These are phyloP conservation scores for Diplodus puntazzo DNA, from an alignment of 2,797 vertebrate genomes.

Conservation along the genomic window DNA sequence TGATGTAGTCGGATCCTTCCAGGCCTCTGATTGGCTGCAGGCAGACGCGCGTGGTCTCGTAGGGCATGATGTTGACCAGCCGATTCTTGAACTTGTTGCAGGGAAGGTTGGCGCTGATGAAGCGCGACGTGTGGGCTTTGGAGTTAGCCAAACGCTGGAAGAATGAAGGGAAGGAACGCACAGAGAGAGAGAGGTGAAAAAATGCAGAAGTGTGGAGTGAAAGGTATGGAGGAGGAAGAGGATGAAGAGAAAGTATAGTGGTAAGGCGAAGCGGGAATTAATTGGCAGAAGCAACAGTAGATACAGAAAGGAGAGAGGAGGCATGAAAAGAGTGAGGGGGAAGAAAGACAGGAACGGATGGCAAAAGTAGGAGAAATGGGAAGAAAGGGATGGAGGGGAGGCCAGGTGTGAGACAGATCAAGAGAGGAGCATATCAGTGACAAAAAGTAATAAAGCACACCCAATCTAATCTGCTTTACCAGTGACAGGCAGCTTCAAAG, in stretches of 20 bases:
- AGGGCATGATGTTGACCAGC: slow-evolving; percentile 99
- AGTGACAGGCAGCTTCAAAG: slow-evolving; percentile 51
- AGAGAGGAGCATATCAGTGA: slow-evolving; percentile 57
- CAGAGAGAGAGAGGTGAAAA: slow-evolving; percentile 12
- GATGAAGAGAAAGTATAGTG: slow-evolving; percentile 33
- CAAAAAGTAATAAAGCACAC: slow-evolving; percentile 54
- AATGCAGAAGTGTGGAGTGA: slow-evolving; percentile 5
- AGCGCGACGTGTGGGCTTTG: slow-evolving; percentile 97
- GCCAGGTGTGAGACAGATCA: slow-evolving; percentile 46
- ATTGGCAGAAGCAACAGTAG: slow-evolving; percentile 5
- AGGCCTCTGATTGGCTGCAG: slow-evolving; percentile 98
- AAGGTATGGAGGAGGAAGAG: slow-evolving; percentile 8
- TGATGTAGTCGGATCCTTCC: slow-evolving; percentile 98
- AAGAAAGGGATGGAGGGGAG: slow-evolving; percentile 17
- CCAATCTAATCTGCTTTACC: slow-evolving; percentile 45
- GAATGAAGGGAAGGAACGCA: not conserved
- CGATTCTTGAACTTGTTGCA: slow-evolving; percentile 99
- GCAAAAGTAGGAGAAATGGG: slow-evolving; percentile 26
- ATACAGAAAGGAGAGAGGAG: slow-evolving; percentile 25
- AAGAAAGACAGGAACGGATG: slow-evolving; percentile 23
- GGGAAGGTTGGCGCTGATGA: slow-evolving; percentile 98
- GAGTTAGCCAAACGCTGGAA: slow-evolving; percentile 95
- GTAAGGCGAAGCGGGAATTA: slow-evolving; percentile 26
- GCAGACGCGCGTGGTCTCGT: slow-evolving; percentile 96
- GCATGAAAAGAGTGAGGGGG: slow-evolving; percentile 11